phyloP scores from a whole-genome alignment of 2,888 invertebrate species.

The Embidobia sp. region DNA sequence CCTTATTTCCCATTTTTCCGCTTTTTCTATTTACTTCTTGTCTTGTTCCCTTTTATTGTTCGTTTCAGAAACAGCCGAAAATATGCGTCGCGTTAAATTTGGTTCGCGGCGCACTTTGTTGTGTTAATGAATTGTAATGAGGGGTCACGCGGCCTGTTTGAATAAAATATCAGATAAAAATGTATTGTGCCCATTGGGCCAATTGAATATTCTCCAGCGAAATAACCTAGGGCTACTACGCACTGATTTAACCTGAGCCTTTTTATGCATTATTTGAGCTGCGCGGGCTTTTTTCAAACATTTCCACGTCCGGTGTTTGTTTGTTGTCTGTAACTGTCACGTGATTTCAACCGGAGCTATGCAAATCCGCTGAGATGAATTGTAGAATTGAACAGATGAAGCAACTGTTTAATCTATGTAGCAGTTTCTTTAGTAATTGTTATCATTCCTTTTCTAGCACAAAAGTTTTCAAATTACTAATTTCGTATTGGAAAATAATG shows the following conservation, averaged over 20 bases:
- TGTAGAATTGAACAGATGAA: too few species aligned
- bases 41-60: neutral
- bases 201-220: slow-evolving; percentile 24
- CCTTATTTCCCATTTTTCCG: slow-evolving; percentile 22
- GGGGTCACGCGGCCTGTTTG: slow-evolving; percentile 17
- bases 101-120: slow-evolving; percentile 5
- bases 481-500: too few species aligned
- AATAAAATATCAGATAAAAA: slow-evolving; percentile 31
- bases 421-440: too few species aligned
- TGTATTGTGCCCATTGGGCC: slow-evolving; percentile 4
- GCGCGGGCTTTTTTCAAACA: slow-evolving; percentile 9
- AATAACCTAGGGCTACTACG: slow-evolving; percentile 1
- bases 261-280: slow-evolving; percentile 23
- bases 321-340: slow-evolving; percentile 1
- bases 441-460: too few species aligned
- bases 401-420: too few species aligned
- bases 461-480: too few species aligned
- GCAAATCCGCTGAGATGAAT: too few species aligned
- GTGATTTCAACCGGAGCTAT: too few species aligned
- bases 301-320: neutral
- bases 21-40: slow-evolving; percentile 17
- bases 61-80: slow-evolving; percentile 7
- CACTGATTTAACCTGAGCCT: slow-evolving; percentile 2
- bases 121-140: slow-evolving; percentile 48
- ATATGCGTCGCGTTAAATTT: slow-evolving; percentile 33